Evolutionary conservation across 2,797 vertebrate species (phyloP), one percentile per base, ranked within the genome.

Genomic region (Gymnodraco acuticeps): DNA sequence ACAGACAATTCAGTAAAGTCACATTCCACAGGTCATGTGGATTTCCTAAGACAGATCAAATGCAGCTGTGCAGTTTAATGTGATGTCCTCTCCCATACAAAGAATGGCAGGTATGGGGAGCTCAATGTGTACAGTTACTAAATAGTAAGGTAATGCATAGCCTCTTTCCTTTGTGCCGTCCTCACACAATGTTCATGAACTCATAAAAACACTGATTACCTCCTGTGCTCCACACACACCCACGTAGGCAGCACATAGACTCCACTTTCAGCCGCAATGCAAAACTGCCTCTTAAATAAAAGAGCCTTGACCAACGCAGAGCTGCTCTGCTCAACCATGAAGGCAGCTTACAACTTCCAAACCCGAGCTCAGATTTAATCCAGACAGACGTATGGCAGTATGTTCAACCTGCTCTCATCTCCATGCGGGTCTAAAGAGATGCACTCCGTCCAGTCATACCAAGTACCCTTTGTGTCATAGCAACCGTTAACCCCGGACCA

Each of bases 361-460:
- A 50, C n/a, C 45, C 2, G 2, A 62, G 16, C 8, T 19, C 16
- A 8, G 71, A 51, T 69, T 98, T 95, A 99, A 91, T 99, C 97
- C 92, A 99, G 93, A 93, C 96, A 97, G 92, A 99, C 96, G 19
- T 99, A 99, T 78, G 98, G 98, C 94, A 98, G 94, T 91, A 99
- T 95, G 91, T 97, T 96, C 88, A 99, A 88, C 86, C 94, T 95
- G 94, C 94, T 97, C 46, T 96, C 96, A 43, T 98, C 97, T 50
- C 96, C 96, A 0, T 97, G 96, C 2, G 93, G 96, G 84, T 98
- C 96, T 82, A 99, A 92, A 14, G 96, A 96, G 90, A 99, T 96
- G 94, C 97, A 97, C 92, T 98, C 95, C 17, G 97, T 98, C 98
- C 98, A 99, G 92, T 97, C 96, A 88, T 96, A 99, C 98, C 98